These are phyloP conservation scores for Cantharis nigra DNA, from an alignment of 2,888 invertebrate genomes.

Conservation along the genomic window DNA sequence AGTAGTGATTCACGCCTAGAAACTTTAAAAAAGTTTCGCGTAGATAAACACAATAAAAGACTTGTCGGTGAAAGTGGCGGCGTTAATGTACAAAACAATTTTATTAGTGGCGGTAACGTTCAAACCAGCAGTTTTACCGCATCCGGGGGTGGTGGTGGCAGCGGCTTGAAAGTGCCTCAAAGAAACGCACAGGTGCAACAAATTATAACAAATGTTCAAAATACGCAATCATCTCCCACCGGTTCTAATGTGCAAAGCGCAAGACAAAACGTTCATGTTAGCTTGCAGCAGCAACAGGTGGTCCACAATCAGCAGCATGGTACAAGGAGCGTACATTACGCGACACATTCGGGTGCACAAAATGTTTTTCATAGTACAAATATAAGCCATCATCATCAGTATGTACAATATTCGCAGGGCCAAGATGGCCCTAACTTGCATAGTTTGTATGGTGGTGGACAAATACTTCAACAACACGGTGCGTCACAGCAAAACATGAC, in stretches of 20 bases:
- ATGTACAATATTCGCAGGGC: constrained; percentile 21
- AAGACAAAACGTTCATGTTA: constrained; percentile 9
- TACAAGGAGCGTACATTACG: constrained; percentile 8
- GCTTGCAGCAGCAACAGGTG: constrained; percentile 8
- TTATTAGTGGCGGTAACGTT: constrained; percentile 1
- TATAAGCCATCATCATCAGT: constrained; percentile 22
- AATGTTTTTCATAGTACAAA: constrained; percentile 28
- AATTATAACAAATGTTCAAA: constrained; percentile 4
- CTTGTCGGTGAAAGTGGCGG: constrained; percentile 9
- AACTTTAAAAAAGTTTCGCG: constrained; percentile 53
- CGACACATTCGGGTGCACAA: constrained; percentile 3
- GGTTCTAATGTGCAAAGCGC: constrained; percentile 10
- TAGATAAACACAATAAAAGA: constrained; percentile 52
- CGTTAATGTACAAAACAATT: constrained; percentile 8
- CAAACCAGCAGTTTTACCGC: constrained; percentile 15
- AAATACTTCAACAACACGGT: constrained; percentile 29
- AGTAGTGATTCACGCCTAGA: constrained; percentile 52
- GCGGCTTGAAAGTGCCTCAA: neutral
- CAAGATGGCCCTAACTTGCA: constrained; percentile 14
- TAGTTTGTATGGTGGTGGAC: constrained; percentile 16
- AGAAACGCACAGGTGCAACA: constrained; percentile 11
- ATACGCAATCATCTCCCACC: neutral
- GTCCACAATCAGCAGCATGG: constrained; percentile 10
- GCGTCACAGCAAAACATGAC: constrained; percentile 17
- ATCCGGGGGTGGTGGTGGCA: neutral